Percentiles rank a stretch among this genome's conserved stretches.
Conservation (phyloP, 2,888 invertebrate species). For the Siphlonurus alternatus region DNA sequence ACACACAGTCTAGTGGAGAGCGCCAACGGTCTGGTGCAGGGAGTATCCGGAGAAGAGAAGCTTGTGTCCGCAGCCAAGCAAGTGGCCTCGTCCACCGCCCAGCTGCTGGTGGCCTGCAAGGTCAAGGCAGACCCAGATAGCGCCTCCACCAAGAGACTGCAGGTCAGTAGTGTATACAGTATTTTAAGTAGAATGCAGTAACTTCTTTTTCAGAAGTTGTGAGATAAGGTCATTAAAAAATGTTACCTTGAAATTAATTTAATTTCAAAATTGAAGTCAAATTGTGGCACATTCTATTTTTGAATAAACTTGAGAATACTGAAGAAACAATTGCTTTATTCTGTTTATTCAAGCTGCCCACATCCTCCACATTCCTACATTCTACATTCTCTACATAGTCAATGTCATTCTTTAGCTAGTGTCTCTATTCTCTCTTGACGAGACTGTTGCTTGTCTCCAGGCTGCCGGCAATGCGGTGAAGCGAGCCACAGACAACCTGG, state of each 20-base stretch:
- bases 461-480: constrained; percentile 94
- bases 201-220: too few relatives aligned
- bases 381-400: not conserved
- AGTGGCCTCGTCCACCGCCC: constrained; percentile 94
- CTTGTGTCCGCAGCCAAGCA: constrained; percentile 91
- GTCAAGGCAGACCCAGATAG: constrained; percentile 96
- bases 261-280: not conserved
- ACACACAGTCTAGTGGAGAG: constrained; percentile 96
- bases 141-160: constrained; percentile 75
- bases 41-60: constrained; percentile 84
- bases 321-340: too few relatives aligned
- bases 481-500: constrained; percentile 92
- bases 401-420: not conserved
- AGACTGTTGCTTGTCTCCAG: constrained; percentile 28
- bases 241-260: not conserved
- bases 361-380: too few relatives aligned
- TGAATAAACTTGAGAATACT: not conserved
- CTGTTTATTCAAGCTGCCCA: too few relatives aligned
- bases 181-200: too few relatives aligned
- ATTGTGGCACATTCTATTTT: not conserved
- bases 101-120: constrained; percentile 93
- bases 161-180: constrained; percentile 27
- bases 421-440: not conserved
- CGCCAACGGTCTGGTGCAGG: constrained; percentile 90
- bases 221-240: too few relatives aligned